phyloP scores from a whole-genome alignment of 2,888 invertebrate species.

The Tryphoninae sp. region DNA sequence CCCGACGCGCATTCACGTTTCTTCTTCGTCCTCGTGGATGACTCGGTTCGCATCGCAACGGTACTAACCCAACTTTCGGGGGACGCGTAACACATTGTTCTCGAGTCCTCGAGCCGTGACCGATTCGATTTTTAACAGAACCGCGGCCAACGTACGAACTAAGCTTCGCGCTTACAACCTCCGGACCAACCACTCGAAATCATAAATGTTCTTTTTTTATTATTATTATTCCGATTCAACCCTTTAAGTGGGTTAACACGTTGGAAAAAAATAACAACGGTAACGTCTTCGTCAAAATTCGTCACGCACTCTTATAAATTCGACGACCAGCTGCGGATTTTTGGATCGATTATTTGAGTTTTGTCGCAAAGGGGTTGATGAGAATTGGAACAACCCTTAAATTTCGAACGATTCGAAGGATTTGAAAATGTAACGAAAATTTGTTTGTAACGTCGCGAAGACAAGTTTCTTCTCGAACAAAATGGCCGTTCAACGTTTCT shows the following conservation, averaged over 20 bases:
- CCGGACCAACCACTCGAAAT: constrained; percentile 58
- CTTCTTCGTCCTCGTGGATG: not conserved
- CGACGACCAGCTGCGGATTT: not conserved
- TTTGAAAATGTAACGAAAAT: too few species aligned
- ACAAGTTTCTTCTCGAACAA: too few species aligned
- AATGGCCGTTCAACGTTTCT: too few species aligned
- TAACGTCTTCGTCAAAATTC: constrained; percentile 65
- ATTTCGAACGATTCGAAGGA: too few species aligned
- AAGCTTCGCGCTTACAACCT: constrained; percentile 61
- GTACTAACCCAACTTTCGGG: constrained; percentile 2
- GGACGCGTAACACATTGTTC: constrained; percentile 70
- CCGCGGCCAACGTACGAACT: constrained; percentile 62
- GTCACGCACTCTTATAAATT: constrained; percentile 53
- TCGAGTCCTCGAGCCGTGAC: constrained; percentile 78
- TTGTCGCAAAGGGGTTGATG: not conserved
- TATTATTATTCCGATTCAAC: constrained; percentile 13
- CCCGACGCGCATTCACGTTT: not conserved
- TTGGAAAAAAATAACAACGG: constrained; percentile 51
- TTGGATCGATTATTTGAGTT: not conserved
- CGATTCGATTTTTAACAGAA: constrained; percentile 80
- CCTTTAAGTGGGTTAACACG: constrained; percentile 53
- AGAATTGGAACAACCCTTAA: too few species aligned
- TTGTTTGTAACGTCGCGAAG: too few species aligned
- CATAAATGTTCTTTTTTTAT: constrained; percentile 6
- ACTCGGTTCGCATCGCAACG: not conserved